Evolutionary conservation across 2,113 vertebrate genomes (phyloP).

Genomic region (Cranoglanis bouderius): DNA sequence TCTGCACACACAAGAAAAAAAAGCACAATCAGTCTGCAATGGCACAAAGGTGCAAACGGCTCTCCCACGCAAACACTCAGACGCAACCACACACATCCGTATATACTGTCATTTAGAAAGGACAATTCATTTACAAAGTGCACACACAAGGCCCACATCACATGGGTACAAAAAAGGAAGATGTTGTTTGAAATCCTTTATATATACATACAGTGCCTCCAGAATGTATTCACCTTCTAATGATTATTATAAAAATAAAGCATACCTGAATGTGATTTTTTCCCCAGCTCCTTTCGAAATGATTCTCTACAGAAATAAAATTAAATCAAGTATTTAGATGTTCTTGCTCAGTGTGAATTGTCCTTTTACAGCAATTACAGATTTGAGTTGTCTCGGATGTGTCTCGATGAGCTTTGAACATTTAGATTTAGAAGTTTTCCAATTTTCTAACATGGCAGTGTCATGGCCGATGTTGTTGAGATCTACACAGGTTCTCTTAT

Average conservation of each 20-base stretch:
- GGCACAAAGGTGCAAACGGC: background rate
- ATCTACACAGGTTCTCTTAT: no score
- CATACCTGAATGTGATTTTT: no score
- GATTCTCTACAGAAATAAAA: no score
- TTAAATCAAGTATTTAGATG: no score
- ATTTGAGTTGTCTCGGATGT: background rate
- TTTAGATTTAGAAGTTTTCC: background rate
- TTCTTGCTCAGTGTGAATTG: background rate
- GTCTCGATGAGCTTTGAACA: background rate
- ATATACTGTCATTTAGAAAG: constrained; percentile 4
- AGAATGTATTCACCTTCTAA: no score
- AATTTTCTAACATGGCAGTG: no score
- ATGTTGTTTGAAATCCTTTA: no score
- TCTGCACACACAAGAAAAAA: constrained; percentile 62
- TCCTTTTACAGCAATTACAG: background rate
- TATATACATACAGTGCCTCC: no score
- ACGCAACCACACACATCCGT: constrained; percentile 33
- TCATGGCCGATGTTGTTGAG: no score
- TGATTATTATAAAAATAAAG: no score
- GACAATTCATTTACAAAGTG: constrained; percentile 14
- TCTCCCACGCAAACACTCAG: background rate
- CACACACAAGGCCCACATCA: background rate
- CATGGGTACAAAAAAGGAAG: background rate
- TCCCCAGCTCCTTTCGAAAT: no score
- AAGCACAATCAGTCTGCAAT: background rate